A percentile compares a stretch with the other conserved stretches of the same genome.
Evolutionary conservation across 2,113 vertebrate species (phyloP).

Genomic region (Brachirus orientalis): DNA sequence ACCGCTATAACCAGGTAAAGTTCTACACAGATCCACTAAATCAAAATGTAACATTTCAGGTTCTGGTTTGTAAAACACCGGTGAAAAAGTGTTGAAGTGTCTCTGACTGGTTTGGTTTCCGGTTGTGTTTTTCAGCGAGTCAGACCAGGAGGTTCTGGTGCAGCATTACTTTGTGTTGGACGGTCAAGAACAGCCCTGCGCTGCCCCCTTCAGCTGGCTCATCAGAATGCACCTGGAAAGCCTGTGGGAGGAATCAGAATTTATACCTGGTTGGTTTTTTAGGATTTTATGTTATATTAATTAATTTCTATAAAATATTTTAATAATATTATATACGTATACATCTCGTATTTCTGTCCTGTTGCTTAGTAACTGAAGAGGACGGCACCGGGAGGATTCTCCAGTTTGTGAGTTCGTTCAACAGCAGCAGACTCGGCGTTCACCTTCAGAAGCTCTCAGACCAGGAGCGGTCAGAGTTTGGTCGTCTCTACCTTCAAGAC

Average conservation of each 20-base stretch:
- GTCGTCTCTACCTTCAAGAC: conserved; percentile 68
- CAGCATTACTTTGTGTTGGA: conserved; percentile 66
- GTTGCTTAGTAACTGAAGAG: conserved; percentile 55
- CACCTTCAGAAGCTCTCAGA: conserved; percentile 63
- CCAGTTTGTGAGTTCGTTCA: conserved; percentile 72
- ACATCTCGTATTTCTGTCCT: not conserved
- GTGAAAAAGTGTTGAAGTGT: not conserved
- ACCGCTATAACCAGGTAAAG: no score
- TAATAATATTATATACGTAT: no score
- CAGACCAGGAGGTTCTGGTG: conserved; percentile 72
- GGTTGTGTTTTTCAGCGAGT: conserved; percentile 40
- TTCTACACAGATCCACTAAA: no score
- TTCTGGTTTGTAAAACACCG: no score
- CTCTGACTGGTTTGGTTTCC: not conserved
- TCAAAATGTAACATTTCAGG: no score
- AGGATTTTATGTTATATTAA: no score
- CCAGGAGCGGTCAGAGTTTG: conserved; percentile 44
- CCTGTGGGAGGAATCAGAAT: conserved; percentile 81
- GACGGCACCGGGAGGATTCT: conserved; percentile 56
- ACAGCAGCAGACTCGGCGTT: conserved; percentile 58
- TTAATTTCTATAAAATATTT: no score
- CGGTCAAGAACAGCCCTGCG: conserved; percentile 38
- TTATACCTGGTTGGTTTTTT: conserved; percentile 57
- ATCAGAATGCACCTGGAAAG: conserved; percentile 64
- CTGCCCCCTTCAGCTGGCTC: conserved; percentile 80